These are phyloP conservation scores for Marisa cornuarietis DNA, from an alignment of 1,140 invertebrate genomes.

Conservation along the genomic window DNA sequence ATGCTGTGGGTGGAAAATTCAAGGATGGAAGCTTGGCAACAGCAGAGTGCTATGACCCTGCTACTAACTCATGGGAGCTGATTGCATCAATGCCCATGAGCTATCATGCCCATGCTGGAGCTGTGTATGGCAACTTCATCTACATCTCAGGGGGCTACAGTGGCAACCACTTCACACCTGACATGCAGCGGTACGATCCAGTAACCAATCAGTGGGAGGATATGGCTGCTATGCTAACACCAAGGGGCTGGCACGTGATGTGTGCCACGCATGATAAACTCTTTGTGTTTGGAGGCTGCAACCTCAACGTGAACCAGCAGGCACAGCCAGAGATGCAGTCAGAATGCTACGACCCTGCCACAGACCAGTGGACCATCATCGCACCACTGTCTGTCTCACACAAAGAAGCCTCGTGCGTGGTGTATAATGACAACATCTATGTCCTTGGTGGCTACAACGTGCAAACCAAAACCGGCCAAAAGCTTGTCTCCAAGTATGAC, in stretches of 20 bases:
- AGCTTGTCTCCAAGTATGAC: slow-evolving; percentile 64
- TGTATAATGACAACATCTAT: slow-evolving; percentile 64
- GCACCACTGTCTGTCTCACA: slow-evolving; percentile 71
- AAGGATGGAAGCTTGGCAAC: slow-evolving; percentile 65
- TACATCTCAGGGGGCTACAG: slow-evolving; percentile 66
- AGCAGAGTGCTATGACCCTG: slow-evolving; percentile 63
- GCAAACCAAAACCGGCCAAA: slow-evolving; percentile 66
- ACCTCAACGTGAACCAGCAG: slow-evolving; percentile 74
- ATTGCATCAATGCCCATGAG: slow-evolving; percentile 64
- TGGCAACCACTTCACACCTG: slow-evolving; percentile 64
- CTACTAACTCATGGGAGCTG: slow-evolving; percentile 61
- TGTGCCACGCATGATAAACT: slow-evolving; percentile 74
- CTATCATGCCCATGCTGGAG: slow-evolving; percentile 65
- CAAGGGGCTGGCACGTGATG: slow-evolving; percentile 67
- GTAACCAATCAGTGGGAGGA: slow-evolving; percentile 63
- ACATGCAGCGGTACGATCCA: slow-evolving; percentile 64
- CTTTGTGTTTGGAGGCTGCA: slow-evolving; percentile 79
- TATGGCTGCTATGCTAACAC: slow-evolving; percentile 64
- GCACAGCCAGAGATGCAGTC: slow-evolving; percentile 76
- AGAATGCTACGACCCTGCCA: slow-evolving; percentile 75
- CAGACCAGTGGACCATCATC: slow-evolving; percentile 76
- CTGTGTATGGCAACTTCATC: slow-evolving; percentile 62
- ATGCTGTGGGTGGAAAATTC: slow-evolving; percentile 64
- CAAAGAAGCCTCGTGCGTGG: slow-evolving; percentile 66
- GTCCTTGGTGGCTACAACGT: slow-evolving; percentile 67